Percentiles rank a stretch among this genome's conserved stretches.
These are phyloP conservation scores for Blomia tropicalis DNA, from an alignment of 2,888 invertebrate genomes.

Conservation along the genomic window DNA sequence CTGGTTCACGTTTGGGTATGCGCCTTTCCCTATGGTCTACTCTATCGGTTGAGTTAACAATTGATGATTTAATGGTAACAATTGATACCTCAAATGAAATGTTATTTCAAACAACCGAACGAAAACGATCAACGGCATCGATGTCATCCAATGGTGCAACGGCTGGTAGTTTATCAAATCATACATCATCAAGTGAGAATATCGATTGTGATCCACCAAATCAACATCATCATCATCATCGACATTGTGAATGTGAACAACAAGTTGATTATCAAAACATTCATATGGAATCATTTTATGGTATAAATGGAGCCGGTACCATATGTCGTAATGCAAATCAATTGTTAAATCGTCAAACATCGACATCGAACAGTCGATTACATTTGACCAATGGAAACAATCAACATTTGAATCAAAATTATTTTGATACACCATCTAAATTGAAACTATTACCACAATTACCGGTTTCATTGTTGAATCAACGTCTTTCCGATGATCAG, in stretches of 20 bases:
- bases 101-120: neutral
- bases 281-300: neutral
- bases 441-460: neutral
- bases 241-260: neutral
- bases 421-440: no score
- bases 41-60: neutral
- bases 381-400: neutral
- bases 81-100: no score
- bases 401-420: no score
- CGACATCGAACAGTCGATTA: neutral
- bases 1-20: neutral
- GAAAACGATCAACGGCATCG: neutral
- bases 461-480: slow-evolving; percentile 5
- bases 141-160: neutral
- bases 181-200: neutral
- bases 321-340: neutral
- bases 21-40: neutral
- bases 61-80: neutral
- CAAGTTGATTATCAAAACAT: neutral
- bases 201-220: no score
- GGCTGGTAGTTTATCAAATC: neutral
- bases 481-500: slow-evolving; percentile 8
- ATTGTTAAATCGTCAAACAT: neutral
- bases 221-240: no score
- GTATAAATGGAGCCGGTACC: neutral